Base-by-base conservation (phyloP, 2,888 invertebrate genomes). In the Morpho achilles region DNA sequence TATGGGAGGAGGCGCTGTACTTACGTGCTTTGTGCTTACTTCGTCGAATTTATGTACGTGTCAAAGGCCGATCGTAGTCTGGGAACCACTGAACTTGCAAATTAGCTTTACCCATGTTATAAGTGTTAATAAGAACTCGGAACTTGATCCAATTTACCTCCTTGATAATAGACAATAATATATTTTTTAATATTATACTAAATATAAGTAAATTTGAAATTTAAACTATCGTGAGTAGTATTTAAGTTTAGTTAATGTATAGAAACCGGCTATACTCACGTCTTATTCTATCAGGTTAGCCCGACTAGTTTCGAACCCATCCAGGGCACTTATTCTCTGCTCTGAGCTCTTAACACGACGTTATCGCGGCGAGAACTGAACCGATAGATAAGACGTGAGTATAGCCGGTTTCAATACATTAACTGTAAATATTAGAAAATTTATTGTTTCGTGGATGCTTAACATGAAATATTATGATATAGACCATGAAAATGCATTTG, bases 11-110 rank as follows among this genome's bases (percentile, higher is more conserved):
- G 74, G 79, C 76, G 71, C 70, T 66, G 75, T 77, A 79, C 79
- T 80, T 81, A 81, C 77, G 75, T 79, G 76, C 75, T 66, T 76
- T 71, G 72, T 72, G 73, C 70, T 68, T 74, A 77, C 77, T 79
- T 77, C 81, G 69, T 73, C 74, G 79, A 82, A 84, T 82, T 82
- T 81, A 82, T 82, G 65, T 70, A 77, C 76, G 73, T 79, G 82
- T 84, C 82, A 83, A 80, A 85, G 79, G 79, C 76, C 78, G 76
- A 76, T 78, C 79, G 73, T 74, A 74, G 73, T 70, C 73, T 83
- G 80, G 75, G 82, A 85, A 84, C 77, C 49, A 10, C 44, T 43
- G 39, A 50, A 48, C 8, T 8, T 23, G 48, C 7, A 23, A 49
- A 49, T 49, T 48, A 48, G 53, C 45, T 46, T 53, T 46, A 1